Base-by-base conservation (phyloP, 2,113 vertebrate genomes). In the Mastomys natalensis region DNA sequence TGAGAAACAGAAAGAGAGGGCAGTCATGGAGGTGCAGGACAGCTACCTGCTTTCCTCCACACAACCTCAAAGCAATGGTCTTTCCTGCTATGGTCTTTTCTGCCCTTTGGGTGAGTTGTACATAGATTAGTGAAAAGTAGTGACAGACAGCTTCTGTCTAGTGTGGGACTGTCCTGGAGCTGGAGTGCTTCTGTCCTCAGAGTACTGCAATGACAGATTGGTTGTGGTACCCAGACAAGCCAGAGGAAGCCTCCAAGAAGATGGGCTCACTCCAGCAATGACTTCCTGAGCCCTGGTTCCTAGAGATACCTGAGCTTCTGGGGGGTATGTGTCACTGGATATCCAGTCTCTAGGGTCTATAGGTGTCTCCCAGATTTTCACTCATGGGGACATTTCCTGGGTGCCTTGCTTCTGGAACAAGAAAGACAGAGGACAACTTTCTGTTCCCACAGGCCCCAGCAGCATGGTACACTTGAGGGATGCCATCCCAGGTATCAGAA, bases 31-130 rank as follows among this genome's bases (percentile, higher is more conserved):
- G 29, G 3, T 8, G 26, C 0, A 17, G 45, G 17, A 3, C 2
- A 24, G 51, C 34, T 11, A 2, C 48, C 53, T 2, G 24, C 66
- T 48, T 4, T 21, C 53, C 55, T 60, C 43, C 15, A 45, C 1
- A 10, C 19, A 34, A 6, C 64, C 17, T 43, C 17, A 12, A 1
- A 1, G 60, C 43, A 68, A 34, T 16, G 0, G 2, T 3, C 0
- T 0, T 17, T 34, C 31, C 8, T 48, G 31, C 31, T 68, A 37
- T 68, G 66, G 66, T 16, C 19, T 51, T 31, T 37, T 51, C 29
- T 8, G 53, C 9, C 0, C 34, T 45, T 4, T 2, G 1, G 37
- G 66, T 26, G 37, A 74, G 58, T 4, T 12, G 68, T 73, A 19
- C 1, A 0, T 31, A 16, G 19, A 4, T 24, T 51, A 73, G 77